A percentile compares a stretch with the other conserved stretches of the same genome.
Conservation (phyloP, 2,113 vertebrate species). For the Sarotherodon lohbergeri region DNA sequence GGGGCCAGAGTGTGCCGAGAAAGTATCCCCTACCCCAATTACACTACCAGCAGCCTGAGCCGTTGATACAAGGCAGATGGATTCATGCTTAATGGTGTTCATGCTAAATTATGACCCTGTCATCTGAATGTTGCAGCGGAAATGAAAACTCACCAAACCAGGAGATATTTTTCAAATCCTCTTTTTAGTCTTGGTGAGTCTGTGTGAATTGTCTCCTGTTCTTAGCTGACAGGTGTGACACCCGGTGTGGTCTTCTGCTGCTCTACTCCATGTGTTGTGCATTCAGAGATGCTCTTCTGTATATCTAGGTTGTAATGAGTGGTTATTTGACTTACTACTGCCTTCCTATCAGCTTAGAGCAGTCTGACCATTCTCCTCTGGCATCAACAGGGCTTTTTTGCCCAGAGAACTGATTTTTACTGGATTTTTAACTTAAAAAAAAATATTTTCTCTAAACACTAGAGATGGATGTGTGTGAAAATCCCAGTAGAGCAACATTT, state of each 20-base stretch:
- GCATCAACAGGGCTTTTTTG: neutral
- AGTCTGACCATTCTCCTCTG: neutral
- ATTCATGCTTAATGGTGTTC: neutral
- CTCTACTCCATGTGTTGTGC: neutral
- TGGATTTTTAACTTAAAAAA: neutral
- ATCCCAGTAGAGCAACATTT: neutral
- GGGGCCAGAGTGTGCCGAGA: neutral
- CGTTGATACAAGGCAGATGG: neutral
- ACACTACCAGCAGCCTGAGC: neutral
- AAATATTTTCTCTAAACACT: neutral
- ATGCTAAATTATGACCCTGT: neutral
- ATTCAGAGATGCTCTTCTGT: neutral
- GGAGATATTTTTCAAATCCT: neutral
- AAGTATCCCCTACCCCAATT: neutral
- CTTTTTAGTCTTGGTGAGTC: neutral
- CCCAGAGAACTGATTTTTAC: neutral
- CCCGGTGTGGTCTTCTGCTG: neutral
- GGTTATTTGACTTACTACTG: neutral
- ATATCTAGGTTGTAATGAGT: neutral
- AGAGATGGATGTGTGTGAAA: neutral
- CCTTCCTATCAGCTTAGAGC: neutral
- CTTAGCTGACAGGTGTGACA: neutral
- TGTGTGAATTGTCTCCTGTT: neutral
- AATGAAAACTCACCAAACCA: neutral
- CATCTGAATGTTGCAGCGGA: neutral